A percentile compares a stretch with the other conserved stretches of the same genome.
phyloP scores from a whole-genome alignment of 1,140 invertebrate species.

The Drosophila grimshawi region DNA sequence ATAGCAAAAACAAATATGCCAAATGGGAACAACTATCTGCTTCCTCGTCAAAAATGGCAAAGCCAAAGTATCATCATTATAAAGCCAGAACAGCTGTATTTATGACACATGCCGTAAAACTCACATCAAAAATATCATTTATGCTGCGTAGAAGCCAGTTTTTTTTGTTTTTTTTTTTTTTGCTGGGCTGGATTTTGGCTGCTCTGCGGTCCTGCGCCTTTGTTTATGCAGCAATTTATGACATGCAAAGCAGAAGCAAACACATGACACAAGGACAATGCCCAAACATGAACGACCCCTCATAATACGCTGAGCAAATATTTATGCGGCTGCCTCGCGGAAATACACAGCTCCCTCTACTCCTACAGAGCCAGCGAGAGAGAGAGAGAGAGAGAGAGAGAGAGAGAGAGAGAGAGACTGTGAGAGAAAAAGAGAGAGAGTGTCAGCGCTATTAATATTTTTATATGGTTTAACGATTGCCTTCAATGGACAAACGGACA shows the following conservation, averaged over 20 bases:
- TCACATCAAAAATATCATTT: constrained; percentile 48
- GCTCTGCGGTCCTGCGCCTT: constrained; percentile 38
- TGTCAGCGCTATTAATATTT: constrained; percentile 56
- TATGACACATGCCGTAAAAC: constrained; percentile 44
- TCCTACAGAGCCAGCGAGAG: not conserved
- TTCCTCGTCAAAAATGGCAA: constrained; percentile 32
- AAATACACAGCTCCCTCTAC: not conserved
- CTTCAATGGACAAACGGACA: constrained; percentile 28
- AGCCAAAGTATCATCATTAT: constrained; percentile 55
- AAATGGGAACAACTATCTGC: constrained; percentile 39
- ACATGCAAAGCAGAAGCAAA: constrained; percentile 65
- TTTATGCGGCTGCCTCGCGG: constrained; percentile 45
- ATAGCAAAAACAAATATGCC: constrained; percentile 1
- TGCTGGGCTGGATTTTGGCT: not conserved
- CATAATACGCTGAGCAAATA: constrained; percentile 59
- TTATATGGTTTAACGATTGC: constrained; percentile 57
- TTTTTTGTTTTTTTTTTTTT: not conserved
- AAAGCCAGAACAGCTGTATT: constrained; percentile 45
- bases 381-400: too few relatives aligned
- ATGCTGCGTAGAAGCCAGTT: constrained; percentile 20
- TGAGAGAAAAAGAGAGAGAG: not conserved
- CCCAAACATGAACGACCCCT: constrained; percentile 44
- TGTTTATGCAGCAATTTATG: constrained; percentile 68
- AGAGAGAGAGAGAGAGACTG: too few relatives aligned
- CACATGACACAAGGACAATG: constrained; percentile 54